A percentile compares a stretch with the other conserved stretches of the same genome.
Evolutionary conservation across 2,113 vertebrate species (phyloP).

Genomic region (Otolemur garnettii): DNA sequence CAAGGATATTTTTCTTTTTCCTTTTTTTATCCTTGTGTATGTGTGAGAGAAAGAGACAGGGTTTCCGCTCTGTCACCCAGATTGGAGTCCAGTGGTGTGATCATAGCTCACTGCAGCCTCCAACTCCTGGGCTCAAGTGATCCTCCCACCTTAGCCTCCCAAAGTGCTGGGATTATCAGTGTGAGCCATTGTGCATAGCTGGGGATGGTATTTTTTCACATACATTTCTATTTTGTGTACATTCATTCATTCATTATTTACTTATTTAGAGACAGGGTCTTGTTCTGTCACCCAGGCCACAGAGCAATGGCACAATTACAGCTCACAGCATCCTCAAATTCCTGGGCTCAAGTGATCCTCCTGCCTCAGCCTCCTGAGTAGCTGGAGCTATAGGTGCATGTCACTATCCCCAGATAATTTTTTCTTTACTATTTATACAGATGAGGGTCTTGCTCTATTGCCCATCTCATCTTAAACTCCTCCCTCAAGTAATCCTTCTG

Average conservation of each 20-base stretch:
- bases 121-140: no score
- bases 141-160: no score
- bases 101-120: no score
- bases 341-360: background rate
- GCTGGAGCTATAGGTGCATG: background rate
- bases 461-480: background rate
- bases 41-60: no score
- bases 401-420: background rate
- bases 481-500: background rate
- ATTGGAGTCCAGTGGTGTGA: no score
- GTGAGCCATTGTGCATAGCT: no score
- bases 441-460: background rate
- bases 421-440: background rate
- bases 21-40: background rate
- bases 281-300: background rate
- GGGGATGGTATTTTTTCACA: no score
- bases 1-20: background rate
- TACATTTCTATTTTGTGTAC: no score
- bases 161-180: no score
- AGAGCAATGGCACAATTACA: background rate
- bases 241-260: no score
- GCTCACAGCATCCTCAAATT: background rate
- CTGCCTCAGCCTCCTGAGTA: background rate
- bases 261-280: background rate
- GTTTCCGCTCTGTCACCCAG: no score